Evolutionary conservation across 1,140 invertebrate genomes (phyloP).

Genomic region (Bombus affinis): DNA sequence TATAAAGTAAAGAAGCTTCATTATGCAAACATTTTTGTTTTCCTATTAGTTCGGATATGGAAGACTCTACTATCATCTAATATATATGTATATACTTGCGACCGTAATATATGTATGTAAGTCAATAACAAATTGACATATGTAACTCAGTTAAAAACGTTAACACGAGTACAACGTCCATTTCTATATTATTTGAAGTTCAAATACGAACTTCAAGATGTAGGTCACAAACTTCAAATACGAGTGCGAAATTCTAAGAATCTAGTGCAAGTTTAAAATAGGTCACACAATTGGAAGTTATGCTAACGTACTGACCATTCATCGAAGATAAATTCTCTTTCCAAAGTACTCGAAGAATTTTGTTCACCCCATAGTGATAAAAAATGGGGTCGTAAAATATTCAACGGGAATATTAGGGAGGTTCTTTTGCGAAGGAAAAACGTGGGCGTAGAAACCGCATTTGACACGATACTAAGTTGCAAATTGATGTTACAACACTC

Average conservation of each 20-base stretch:
- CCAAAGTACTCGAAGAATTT: background rate
- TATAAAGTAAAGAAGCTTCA: no score
- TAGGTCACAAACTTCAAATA: background rate
- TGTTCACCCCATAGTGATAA: background rate
- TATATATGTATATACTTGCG: no score
- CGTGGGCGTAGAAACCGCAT: background rate
- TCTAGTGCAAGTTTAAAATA: background rate
- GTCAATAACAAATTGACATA: background rate
- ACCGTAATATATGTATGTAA: background rate
- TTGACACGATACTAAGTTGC: no score
- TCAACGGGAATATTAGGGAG: background rate
- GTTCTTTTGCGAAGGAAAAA: background rate
- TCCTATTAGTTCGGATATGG: no score
- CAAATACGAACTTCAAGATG: background rate
- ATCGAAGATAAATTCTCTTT: background rate
- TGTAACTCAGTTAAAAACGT: background rate
- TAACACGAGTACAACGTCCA: background rate
- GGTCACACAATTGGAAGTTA: background rate
- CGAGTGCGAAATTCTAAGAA: background rate
- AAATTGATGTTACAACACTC: background rate
- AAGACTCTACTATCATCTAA: no score
- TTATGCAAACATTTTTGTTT: no score
- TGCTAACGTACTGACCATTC: background rate
- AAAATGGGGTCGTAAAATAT: background rate
- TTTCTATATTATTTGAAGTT: background rate